These are phyloP conservation scores for Ectemnius lituratus DNA, from an alignment of 2,888 invertebrate species.

Conservation along the genomic window DNA sequence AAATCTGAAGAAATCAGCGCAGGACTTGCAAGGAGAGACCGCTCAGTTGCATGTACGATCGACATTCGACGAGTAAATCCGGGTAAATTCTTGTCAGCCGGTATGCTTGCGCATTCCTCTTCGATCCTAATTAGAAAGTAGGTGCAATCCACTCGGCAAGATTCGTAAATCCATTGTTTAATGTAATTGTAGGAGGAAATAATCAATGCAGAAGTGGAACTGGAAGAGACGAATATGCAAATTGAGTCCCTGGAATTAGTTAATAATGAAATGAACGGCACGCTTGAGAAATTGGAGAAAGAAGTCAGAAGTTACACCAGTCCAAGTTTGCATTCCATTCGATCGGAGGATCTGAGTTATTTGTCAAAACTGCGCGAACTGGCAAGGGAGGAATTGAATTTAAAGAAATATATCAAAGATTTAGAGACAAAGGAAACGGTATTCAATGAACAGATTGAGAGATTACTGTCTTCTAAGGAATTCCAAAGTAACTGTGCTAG, in stretches of 20 bases:
- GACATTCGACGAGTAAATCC: constrained; percentile 57
- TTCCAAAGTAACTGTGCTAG: constrained; percentile 22
- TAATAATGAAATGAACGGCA: constrained; percentile 66
- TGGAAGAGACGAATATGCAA: constrained; percentile 69
- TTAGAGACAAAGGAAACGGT: constrained; percentile 66
- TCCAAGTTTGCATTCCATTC: constrained; percentile 67
- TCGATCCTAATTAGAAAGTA: constrained; percentile 10
- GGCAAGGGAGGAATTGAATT: constrained; percentile 64
- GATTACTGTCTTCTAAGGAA: constrained; percentile 58
- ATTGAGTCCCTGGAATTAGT: constrained; percentile 65
- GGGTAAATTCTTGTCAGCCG: constrained; percentile 61
- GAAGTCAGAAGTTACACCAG: constrained; percentile 48
- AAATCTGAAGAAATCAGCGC: constrained; percentile 54
- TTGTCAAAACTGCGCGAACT: constrained; percentile 66
- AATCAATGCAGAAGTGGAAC: constrained; percentile 68
- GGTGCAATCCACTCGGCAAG: neutral
- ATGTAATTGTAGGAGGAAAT: constrained; percentile 66
- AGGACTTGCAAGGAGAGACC: constrained; percentile 65
- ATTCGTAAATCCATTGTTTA: neutral
- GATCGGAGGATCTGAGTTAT: constrained; percentile 69
- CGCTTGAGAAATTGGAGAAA: constrained; percentile 55
- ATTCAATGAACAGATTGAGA: constrained; percentile 65
- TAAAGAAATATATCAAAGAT: constrained; percentile 67
- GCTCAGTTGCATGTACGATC: constrained; percentile 73
- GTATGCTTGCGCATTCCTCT: constrained; percentile 32